Base-by-base conservation (phyloP, 2,113 vertebrate genomes). In the Procapra przewalskii region DNA sequence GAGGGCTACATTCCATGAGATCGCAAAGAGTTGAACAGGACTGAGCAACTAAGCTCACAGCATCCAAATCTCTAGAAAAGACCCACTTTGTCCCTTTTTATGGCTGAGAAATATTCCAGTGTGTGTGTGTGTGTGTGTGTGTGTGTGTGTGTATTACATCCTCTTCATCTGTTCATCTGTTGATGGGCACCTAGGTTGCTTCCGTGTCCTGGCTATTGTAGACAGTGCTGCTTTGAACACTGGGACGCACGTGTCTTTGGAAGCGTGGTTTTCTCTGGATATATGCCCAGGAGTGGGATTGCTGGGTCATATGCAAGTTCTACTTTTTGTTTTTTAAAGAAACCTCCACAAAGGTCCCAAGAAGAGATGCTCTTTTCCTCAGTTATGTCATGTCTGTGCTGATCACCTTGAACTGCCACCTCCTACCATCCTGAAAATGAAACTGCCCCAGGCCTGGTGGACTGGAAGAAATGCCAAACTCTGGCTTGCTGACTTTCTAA, bases 81-180 rank as follows among this genome's bases (percentile, higher is more conserved):
- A 77, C 12, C 36, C 40, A 40, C 21, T 77, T 23, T 77, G 11
- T 77, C 14, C 36, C 36, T 77, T 43, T 43, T 77, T 27, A 27
- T 43, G 40, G 36, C 23, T 27, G 40, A 40, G 36, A 7, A 77
- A 77, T 43, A 75, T 75, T 27, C 71, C 71, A 13, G 7, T 16
- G 31, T 64, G 60, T 62, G 14, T 62, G 60, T 62, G 60, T 62
- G 31, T 33, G 31, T 17, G 15, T n/a, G 60, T 60, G 4, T 29
- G 3, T 33, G 29, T 3, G 31, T 25, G 0, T 57, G 1, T 5
- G 4, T 11, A 0, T 29, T 13, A 12, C n/a, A 23, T 77, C 23
- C 6, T 40, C 67, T 75, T 75, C 15, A 4, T 77, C n/a, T 10
- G 0, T 40, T 12, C 67, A 71, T 71, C 12, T 77, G 71, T 77